phyloP scores from a whole-genome alignment of 2,888 invertebrate genomes.

The Tridacna crocea region DNA sequence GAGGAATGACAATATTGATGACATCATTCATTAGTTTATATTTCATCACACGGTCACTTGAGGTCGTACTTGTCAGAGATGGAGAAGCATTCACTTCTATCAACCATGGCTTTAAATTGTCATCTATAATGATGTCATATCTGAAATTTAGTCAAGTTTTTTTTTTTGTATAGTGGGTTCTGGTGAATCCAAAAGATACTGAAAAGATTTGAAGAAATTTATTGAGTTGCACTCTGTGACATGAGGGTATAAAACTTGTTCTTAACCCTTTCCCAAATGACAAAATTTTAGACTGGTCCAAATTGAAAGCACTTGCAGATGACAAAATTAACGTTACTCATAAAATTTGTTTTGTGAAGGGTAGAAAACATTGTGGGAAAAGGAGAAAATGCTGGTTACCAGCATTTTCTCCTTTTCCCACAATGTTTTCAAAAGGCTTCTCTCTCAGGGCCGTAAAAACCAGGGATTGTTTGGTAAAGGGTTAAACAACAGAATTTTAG shows the following conservation, averaged over 20 bases:
- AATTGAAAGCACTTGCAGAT: too few species aligned
- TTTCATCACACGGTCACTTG: conserved; percentile 96
- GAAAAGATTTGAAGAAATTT: too few species aligned
- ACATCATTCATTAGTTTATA: conserved; percentile 97
- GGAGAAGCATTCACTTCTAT: conserved; percentile 98
- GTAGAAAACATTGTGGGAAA: neutral
- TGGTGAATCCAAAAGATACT: neutral
- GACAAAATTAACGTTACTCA: too few species aligned
- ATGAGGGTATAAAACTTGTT: too few species aligned
- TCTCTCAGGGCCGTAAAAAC: too few species aligned
- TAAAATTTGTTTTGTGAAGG: too few species aligned
- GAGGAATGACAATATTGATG: conserved; percentile 94
- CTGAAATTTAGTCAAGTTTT: conserved; percentile 66
- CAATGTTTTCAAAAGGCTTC: too few species aligned
- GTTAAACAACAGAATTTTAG: too few species aligned
- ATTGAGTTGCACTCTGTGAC: too few species aligned
- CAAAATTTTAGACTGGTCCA: too few species aligned
- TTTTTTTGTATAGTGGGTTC: neutral
- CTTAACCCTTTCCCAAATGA: too few species aligned
- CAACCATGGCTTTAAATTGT: conserved; percentile 96
- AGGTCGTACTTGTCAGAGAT: conserved; percentile 96
- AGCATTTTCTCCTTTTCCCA: neutral
- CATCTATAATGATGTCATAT: conserved; percentile 98
- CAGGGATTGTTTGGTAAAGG: too few species aligned
- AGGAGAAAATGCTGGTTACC: neutral